phyloP scores from a whole-genome alignment of 2,888 invertebrate species.

The Neocrepidodera transversa region DNA sequence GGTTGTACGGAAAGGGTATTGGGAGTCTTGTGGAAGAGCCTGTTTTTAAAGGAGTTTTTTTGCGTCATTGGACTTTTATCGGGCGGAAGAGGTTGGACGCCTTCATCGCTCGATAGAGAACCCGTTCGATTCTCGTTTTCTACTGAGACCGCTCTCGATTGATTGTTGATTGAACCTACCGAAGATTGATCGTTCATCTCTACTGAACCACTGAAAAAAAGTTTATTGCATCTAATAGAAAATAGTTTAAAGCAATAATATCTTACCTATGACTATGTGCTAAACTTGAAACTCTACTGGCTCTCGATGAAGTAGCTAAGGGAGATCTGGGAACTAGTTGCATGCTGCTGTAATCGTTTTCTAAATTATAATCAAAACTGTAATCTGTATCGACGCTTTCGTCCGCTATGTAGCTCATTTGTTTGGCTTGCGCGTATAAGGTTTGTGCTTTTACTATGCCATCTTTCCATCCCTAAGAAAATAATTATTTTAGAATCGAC shows the following conservation, averaged over 20 bases:
- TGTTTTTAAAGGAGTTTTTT: slow-evolving; percentile 57
- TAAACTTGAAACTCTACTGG: slow-evolving; percentile 73
- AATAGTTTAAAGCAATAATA: too few species aligned
- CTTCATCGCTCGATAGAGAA: slow-evolving; percentile 72
- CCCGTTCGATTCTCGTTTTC: slow-evolving; percentile 70
- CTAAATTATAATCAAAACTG: slow-evolving; percentile 55
- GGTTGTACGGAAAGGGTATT: slow-evolving; percentile 81
- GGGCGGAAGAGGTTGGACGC: slow-evolving; percentile 60
- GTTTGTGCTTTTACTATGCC: slow-evolving; percentile 78
- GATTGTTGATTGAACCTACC: slow-evolving; percentile 59
- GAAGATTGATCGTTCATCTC: slow-evolving; percentile 70
- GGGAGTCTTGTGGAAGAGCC: slow-evolving; percentile 63
- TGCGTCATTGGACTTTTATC: slow-evolving; percentile 60
- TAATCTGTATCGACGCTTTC: slow-evolving; percentile 55
- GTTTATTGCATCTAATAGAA: too few species aligned
- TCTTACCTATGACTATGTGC: slow-evolving; percentile 75
- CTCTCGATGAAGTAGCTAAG: slow-evolving; percentile 63
- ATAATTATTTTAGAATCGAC: background rate
- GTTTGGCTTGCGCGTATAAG: slow-evolving; percentile 70
- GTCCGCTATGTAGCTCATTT: slow-evolving; percentile 55
- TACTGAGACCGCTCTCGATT: slow-evolving; percentile 67
- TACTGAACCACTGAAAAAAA: slow-evolving; percentile 66
- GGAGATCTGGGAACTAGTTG: slow-evolving; percentile 59
- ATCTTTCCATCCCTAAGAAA: slow-evolving; percentile 71
- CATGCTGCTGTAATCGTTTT: slow-evolving; percentile 57